phyloP scores from a whole-genome alignment of 1,140 invertebrate species.

The Scaptodrosophila lebanonensis region DNA sequence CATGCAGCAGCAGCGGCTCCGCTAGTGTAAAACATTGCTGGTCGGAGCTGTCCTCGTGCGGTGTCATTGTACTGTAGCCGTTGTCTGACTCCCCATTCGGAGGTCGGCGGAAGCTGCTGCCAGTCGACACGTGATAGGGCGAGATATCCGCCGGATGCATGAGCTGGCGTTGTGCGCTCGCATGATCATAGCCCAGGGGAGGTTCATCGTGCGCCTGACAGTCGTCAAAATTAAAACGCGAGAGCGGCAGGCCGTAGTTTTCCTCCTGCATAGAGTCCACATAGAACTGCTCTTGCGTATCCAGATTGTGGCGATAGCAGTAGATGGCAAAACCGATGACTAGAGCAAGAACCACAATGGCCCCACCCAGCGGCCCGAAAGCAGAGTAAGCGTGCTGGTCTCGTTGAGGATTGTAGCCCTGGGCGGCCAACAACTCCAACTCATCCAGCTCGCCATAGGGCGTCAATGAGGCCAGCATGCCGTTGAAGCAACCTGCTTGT shows the following conservation, averaged over 20 bases:
- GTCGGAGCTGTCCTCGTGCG: constrained; percentile 90
- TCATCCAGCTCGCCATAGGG: constrained; percentile 87
- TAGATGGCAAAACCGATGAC: constrained; percentile 82
- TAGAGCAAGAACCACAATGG: constrained; percentile 81
- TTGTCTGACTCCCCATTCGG: constrained; percentile 93
- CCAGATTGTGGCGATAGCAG: constrained; percentile 82
- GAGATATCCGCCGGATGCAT: constrained; percentile 83
- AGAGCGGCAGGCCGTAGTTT: constrained; percentile 73
- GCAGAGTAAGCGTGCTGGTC: constrained; percentile 80
- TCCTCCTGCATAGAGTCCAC: constrained; percentile 78
- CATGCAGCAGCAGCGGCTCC: constrained; percentile 79
- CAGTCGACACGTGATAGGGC: constrained; percentile 90
- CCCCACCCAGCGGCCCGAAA: constrained; percentile 81
- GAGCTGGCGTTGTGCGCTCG: constrained; percentile 62
- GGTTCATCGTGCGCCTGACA: constrained; percentile 70
- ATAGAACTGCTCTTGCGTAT: constrained; percentile 78
- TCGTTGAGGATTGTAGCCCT: constrained; percentile 73
- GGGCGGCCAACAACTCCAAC: constrained; percentile 78
- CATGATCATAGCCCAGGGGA: constrained; percentile 63
- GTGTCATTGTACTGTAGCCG: constrained; percentile 96
- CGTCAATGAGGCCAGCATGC: constrained; percentile 85
- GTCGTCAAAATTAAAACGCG: constrained; percentile 74
- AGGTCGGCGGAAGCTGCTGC: constrained; percentile 82
- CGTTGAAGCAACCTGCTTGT: constrained; percentile 89
- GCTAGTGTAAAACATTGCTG: constrained; percentile 85